Conservation (phyloP, 2,888 invertebrate genomes). For the Drosophila niveifrons region DNA sequence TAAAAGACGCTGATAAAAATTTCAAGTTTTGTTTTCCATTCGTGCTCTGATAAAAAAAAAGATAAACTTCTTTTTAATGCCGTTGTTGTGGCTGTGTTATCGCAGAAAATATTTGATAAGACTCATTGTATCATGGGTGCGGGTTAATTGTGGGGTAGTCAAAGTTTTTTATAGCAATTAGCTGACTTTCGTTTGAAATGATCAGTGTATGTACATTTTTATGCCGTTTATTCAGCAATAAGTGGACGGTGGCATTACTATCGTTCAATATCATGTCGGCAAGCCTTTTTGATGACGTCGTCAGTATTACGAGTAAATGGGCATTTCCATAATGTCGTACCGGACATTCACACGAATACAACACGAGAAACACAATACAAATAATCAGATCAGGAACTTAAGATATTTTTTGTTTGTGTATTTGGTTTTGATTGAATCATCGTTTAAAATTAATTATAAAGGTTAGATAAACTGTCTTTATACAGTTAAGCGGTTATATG, state of each 20-base stretch:
- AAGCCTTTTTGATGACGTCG: constrained; percentile 49
- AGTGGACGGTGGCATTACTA: constrained; percentile 36
- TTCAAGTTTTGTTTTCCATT: constrained; percentile 31
- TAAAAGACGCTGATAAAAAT: constrained; percentile 41
- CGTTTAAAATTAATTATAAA: too few species aligned
- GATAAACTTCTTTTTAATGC: constrained; percentile 18
- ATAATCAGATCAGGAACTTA: too few species aligned
- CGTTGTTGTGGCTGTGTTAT: constrained; percentile 24
- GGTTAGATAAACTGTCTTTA: too few species aligned
- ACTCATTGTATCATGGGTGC: not conserved
- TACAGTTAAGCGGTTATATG: too few species aligned
- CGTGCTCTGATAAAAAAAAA: constrained; percentile 21
- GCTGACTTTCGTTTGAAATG: constrained; percentile 21
- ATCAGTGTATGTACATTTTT: constrained; percentile 33
- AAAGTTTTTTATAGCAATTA: constrained; percentile 32
- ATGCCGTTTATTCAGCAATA: constrained; percentile 62
- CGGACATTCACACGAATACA: too few species aligned
- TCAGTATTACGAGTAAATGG: too few species aligned
- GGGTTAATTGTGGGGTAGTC: constrained; percentile 18
- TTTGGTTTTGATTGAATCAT: too few species aligned
- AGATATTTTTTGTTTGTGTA: too few species aligned
- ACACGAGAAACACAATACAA: too few species aligned
- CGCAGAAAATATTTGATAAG: constrained; percentile 38
- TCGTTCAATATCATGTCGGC: constrained; percentile 31
- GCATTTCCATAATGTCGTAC: too few species aligned